Evolutionary conservation across 2,888 invertebrate species (phyloP).

Genomic region (Leucoma salicis): DNA sequence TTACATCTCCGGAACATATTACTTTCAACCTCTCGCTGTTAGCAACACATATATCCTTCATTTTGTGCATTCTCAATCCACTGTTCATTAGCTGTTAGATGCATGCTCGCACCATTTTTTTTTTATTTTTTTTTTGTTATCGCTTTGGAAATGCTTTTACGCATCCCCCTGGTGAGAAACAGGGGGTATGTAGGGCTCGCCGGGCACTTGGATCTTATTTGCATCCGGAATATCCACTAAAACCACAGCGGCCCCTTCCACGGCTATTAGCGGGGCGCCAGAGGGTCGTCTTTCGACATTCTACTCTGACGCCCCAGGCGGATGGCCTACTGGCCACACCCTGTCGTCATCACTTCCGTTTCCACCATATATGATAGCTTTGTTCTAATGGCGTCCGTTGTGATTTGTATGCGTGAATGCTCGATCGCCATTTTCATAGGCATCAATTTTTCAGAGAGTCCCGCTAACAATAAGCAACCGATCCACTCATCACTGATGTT

Average conservation of each 20-base stretch:
- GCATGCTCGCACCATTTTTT: constrained; percentile 7
- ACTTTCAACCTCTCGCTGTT: not conserved
- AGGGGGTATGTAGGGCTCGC: too few relatives aligned
- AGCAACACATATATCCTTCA: not conserved
- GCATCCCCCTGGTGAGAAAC: not conserved
- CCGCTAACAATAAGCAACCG: constrained; percentile 10
- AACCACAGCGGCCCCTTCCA: too few relatives aligned
- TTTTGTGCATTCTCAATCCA: constrained; percentile 2
- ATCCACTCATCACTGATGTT: too few relatives aligned
- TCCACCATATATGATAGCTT: constrained; percentile 10
- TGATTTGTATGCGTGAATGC: constrained; percentile 5
- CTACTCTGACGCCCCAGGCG: not conserved
- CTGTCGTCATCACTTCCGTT: not conserved
- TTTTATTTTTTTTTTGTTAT: not conserved
- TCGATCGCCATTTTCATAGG: constrained; percentile 18
- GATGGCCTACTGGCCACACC: not conserved
- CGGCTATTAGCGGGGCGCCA: too few relatives aligned
- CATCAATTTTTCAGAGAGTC: constrained; percentile 2
- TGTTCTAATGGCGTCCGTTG: constrained; percentile 7
- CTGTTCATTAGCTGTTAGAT: constrained; percentile 7
- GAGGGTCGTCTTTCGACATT: constrained; percentile 3
- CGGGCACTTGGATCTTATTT: too few relatives aligned
- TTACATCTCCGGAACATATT: not conserved
- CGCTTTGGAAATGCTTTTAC: not conserved
- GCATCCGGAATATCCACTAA: too few relatives aligned